A percentile compares a stretch with the other conserved stretches of the same genome.
phyloP scores from a whole-genome alignment of 2,113 vertebrate species.

The Ciconia maguari region DNA sequence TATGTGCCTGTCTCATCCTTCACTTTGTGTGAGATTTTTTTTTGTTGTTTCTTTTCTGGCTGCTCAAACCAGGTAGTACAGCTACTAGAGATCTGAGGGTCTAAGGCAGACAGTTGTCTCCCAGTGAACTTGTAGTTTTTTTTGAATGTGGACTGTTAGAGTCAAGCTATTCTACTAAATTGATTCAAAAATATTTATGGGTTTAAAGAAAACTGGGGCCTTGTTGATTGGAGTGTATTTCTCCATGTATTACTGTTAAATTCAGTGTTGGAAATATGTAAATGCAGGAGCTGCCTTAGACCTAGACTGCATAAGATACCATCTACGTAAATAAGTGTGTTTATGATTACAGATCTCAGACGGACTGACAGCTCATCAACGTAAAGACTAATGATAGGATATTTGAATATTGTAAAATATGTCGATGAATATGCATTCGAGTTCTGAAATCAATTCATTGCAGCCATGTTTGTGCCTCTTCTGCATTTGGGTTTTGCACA shows the following conservation, averaged over 20 bases:
- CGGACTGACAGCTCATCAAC: not conserved
- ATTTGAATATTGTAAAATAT: conserved; percentile 7
- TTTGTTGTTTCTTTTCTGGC: not conserved
- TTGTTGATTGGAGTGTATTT: not conserved
- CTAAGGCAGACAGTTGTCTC: not conserved
- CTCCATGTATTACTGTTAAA: not conserved
- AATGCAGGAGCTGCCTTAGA: not conserved
- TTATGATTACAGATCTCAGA: not conserved
- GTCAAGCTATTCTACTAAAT: not conserved
- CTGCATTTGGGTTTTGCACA: not conserved
- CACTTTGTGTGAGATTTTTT: not conserved
- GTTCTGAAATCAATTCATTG: not conserved
- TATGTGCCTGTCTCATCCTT: not conserved
- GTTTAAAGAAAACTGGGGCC: not conserved
- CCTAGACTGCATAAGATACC: not conserved
- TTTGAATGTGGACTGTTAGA: not conserved
- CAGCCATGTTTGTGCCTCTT: not conserved
- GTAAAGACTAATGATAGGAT: not conserved
- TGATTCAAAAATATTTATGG: not conserved
- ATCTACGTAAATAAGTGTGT: not conserved
- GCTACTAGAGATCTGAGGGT: not conserved
- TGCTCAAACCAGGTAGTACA: not conserved
- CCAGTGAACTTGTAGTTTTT: not conserved
- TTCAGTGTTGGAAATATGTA: not conserved
- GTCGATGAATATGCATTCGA: conserved; percentile 5